phyloP scores from a whole-genome alignment of 2,797 vertebrate species.

The Adelosebastes latens region DNA sequence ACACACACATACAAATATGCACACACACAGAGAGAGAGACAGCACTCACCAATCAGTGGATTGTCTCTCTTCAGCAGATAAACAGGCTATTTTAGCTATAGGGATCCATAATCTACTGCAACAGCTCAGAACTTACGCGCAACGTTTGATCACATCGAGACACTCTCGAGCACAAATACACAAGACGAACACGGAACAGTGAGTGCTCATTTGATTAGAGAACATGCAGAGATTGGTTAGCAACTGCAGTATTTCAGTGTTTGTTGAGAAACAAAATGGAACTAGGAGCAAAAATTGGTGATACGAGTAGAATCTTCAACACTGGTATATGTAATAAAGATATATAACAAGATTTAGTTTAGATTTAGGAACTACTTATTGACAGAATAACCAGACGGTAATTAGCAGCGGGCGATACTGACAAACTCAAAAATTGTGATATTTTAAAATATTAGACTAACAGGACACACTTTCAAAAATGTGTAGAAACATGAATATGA shows the following conservation, averaged over 20 bases:
- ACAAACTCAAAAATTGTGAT: not conserved
- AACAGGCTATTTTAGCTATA: constrained; percentile 73
- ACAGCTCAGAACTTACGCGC: constrained; percentile 52
- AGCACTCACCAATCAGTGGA: constrained; percentile 73
- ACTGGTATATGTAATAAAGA: not conserved
- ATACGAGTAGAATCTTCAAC: not conserved
- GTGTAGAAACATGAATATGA: not conserved
- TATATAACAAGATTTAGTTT: too few species aligned
- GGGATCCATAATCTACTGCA: constrained; percentile 69
- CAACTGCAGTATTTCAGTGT: constrained; percentile 3
- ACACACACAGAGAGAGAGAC: constrained; percentile 28
- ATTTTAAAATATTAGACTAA: too few species aligned
- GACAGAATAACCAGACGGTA: not conserved
- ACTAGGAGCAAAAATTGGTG: not conserved
- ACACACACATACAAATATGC: constrained; percentile 21
- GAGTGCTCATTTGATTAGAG: constrained; percentile 62
- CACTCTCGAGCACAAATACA: constrained; percentile 49
- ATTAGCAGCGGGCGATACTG: not conserved
- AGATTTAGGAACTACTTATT: not conserved
- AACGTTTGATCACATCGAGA: constrained; percentile 65
- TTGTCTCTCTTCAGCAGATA: constrained; percentile 67
- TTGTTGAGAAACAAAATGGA: not conserved
- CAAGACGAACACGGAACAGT: constrained; percentile 39
- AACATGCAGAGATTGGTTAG: constrained; percentile 32
- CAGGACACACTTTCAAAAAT: not conserved